phyloP scores from a whole-genome alignment of 2,113 vertebrate species.

The Lamprotornis superbus region DNA sequence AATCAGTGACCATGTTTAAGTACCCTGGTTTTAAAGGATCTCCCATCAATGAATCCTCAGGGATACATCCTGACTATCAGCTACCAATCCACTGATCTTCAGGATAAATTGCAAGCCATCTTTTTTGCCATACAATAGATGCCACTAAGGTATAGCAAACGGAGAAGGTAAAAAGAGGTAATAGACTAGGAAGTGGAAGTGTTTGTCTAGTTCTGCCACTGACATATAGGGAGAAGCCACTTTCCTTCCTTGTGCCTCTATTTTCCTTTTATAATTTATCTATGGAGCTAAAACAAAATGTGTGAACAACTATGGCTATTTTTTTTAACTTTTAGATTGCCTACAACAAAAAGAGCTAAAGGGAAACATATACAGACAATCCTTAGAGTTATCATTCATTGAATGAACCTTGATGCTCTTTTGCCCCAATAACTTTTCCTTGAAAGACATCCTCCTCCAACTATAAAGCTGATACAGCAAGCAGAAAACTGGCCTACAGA shows the following conservation, averaged over 20 bases:
- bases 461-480: not conserved
- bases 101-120: not conserved
- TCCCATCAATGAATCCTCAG: not conserved
- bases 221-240: not conserved
- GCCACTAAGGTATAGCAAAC: not conserved
- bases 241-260: not conserved
- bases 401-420: not conserved
- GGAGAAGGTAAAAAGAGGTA: not conserved
- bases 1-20: not conserved
- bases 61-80: not conserved
- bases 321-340: not conserved
- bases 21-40: not conserved
- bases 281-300: not conserved
- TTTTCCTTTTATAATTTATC: not conserved
- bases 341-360: not conserved
- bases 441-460: not conserved
- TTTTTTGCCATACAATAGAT: not conserved
- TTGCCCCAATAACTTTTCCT: not conserved
- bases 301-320: not conserved
- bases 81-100: not conserved
- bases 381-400: not conserved
- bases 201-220: not conserved
- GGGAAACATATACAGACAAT: not conserved
- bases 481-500: not conserved
- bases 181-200: not conserved